Percentiles rank a stretch among this genome's conserved stretches.
Conservation (phyloP, 2,113 vertebrate species). For the Equus quagga region DNA sequence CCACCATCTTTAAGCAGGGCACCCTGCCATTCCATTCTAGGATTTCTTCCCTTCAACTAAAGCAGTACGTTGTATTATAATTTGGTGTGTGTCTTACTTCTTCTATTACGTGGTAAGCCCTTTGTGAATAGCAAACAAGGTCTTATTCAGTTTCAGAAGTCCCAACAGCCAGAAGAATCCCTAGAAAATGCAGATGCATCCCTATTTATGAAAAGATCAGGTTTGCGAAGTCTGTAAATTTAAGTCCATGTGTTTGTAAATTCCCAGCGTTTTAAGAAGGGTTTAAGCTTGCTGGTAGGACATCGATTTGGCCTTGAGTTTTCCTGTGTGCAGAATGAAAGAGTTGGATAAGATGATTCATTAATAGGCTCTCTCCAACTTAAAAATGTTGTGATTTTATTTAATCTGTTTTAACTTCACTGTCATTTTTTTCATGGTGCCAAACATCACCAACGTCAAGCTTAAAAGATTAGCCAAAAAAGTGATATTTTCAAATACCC, state of each 20-base stretch:
- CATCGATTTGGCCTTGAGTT: neutral
- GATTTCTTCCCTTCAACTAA: neutral
- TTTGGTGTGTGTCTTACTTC: neutral
- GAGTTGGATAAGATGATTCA: neutral
- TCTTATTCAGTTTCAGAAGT: neutral
- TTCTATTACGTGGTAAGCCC: neutral
- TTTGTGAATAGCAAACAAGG: neutral
- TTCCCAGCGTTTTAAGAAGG: neutral
- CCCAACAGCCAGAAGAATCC: neutral
- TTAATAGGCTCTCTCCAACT: neutral
- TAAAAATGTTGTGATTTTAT: slow-evolving; percentile 53
- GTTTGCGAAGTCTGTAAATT: neutral
- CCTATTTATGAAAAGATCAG: neutral
- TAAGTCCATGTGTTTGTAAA: neutral
- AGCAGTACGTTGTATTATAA: neutral
- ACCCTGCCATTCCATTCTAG: neutral
- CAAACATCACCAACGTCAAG: neutral
- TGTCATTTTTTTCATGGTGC: neutral
- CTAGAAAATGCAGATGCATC: neutral
- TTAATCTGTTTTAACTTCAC: neutral
- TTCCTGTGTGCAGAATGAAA: neutral
- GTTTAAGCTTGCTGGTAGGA: neutral
- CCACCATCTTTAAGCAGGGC: neutral
- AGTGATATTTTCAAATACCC: slow-evolving; percentile 9
- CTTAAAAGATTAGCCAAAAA: slow-evolving; percentile 26